Evolutionary conservation across 2,888 invertebrate genomes (phyloP), one percentile per base, ranked within the genome.

Genomic region (Synanthedon vespiformis): DNA sequence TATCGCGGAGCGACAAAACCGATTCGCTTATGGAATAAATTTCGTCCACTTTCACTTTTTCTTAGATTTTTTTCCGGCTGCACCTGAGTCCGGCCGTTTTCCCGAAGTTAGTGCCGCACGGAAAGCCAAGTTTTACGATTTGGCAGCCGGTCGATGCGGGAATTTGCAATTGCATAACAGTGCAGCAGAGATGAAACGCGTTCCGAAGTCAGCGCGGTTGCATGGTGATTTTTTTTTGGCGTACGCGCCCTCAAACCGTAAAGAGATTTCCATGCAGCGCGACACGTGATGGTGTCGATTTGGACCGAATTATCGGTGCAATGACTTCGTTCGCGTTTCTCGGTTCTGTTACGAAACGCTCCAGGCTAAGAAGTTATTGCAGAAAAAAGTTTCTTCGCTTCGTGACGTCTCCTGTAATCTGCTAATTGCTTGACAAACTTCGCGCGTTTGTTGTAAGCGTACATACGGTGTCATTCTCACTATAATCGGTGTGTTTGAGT

Each of bases 91-190:
- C 8, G 34, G 8, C 66, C 66, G 64, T 69, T 72, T 77, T 77
- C 72, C 72, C 70, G 63, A 67, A 65, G 59, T 61, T 55, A 59
- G 60, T 54, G 60, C 54, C 62, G 64, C 63, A 61, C 64, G 65
- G 67, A 70, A 75, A 68, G 60, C 66, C 41, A 50, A 50, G 22
- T 66, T 71, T 71, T 67, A 66, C 65, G 67, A 68, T 77, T 77
- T 73, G 78, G 73, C 74, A 70, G 71, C 66, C 64, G 64, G 65
- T 65, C 64, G 64, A 13, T 18, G 50, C 48, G 14, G 49, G 62
- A 61, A 58, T 53, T 68, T 70, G 70, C 70, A 76, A 79, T 85
- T 84, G 84, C 84, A 83, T 84, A 84, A 85, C 79, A 77, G 75
- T 81, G 81, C 81, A 82, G 69, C 68, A 75, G 75, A 77, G 77